These are phyloP conservation scores for Cygnus atratus DNA, from an alignment of 2,113 vertebrate genomes.

Conservation along the genomic window DNA sequence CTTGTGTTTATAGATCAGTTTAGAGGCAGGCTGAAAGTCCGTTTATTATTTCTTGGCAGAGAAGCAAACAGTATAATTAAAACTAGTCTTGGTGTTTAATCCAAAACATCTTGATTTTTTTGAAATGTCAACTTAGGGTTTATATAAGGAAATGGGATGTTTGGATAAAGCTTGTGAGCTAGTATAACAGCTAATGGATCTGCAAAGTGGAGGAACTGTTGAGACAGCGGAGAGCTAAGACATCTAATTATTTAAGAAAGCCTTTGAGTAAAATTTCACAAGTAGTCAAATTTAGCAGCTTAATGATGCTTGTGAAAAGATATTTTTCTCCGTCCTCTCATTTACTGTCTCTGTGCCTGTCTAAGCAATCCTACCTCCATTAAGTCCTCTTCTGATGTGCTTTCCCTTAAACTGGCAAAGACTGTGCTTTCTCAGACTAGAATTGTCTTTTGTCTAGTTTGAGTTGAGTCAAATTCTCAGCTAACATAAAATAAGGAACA, in stretches of 20 bases:
- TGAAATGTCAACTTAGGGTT: not conserved
- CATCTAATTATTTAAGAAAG: not conserved
- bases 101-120: not conserved
- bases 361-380: not conserved
- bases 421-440: not conserved
- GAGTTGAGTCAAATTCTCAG: not conserved
- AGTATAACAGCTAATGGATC: not conserved
- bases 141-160: not conserved
- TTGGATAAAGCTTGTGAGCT: not conserved
- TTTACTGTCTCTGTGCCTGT: not conserved
- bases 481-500: not conserved
- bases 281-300: not conserved
- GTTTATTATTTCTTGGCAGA: not conserved
- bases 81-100: not conserved
- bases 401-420: not conserved
- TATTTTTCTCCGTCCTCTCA: not conserved
- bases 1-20: not conserved
- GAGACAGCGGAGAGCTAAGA: not conserved
- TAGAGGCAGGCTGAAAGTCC: not conserved
- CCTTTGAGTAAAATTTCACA: not conserved
- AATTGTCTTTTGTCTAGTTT: not conserved
- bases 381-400: not conserved
- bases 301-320: not conserved
- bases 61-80: not conserved
- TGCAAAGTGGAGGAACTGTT: not conserved